Conservation (phyloP, 2,113 vertebrate species). For the Cheirogaleus medius region DNA sequence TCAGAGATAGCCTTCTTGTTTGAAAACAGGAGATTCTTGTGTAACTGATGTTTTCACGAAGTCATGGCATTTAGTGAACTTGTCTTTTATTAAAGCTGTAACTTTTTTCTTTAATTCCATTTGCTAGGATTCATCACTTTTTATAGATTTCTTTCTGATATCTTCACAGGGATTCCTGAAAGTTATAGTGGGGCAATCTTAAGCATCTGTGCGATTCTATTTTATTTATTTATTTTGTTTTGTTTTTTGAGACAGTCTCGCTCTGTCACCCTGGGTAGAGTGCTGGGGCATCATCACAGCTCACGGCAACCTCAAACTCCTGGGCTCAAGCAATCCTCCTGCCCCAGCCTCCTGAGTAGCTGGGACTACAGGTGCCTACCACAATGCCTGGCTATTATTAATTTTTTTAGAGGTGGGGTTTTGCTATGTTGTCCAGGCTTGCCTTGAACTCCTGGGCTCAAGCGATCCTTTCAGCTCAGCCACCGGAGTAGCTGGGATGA, state of each 20-base stretch:
- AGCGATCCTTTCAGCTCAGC: background rate
- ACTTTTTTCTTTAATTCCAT: constrained; percentile 2
- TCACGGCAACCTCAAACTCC: no score
- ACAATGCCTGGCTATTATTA: no score
- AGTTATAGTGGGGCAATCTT: background rate
- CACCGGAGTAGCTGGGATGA: background rate
- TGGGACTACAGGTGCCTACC: no score
- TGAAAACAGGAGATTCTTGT: constrained; percentile 8
- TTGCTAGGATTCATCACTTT: constrained; percentile 11
- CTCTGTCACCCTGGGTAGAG: no score
- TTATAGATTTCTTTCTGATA: background rate
- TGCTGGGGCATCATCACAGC: no score
- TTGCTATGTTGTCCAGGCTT: no score
- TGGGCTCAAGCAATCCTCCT: no score
- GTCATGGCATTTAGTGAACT: background rate
- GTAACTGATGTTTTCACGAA: constrained; percentile 3
- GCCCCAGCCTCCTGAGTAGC: no score
- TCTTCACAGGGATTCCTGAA: background rate
- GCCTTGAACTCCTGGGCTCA: no score
- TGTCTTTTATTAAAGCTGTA: constrained; percentile 34
- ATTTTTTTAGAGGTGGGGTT: no score
- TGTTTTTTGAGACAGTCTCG: no score
- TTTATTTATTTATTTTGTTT: background rate
- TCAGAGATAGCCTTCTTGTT: background rate
- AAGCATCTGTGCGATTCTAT: background rate